phyloP scores from a whole-genome alignment of 2,113 vertebrate species.

The Ciconia maguari region DNA sequence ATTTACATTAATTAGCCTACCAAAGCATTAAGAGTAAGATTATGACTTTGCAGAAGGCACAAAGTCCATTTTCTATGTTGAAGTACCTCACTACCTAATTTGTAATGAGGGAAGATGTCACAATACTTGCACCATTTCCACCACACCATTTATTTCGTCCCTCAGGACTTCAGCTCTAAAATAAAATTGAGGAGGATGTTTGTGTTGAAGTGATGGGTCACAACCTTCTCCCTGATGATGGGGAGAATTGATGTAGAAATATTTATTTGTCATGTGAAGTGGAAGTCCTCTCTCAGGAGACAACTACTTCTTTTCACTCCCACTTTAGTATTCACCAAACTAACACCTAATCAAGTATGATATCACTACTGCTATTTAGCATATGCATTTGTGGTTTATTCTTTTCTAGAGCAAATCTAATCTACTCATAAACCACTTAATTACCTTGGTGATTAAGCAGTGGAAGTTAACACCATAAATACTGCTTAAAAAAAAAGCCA shows the following conservation, averaged over 20 bases:
- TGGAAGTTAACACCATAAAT: neutral
- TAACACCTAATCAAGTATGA: neutral
- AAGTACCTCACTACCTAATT: neutral
- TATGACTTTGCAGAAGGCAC: neutral
- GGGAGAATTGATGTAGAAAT: neutral
- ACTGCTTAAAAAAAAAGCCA: neutral
- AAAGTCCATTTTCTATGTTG: neutral
- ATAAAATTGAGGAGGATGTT: neutral
- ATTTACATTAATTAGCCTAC: slow-evolving; percentile 48
- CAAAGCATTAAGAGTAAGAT: slow-evolving; percentile 11
- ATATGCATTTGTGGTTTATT: neutral
- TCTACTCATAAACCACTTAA: neutral
- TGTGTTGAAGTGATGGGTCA: neutral
- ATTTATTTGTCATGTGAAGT: neutral
- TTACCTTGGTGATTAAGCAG: neutral
- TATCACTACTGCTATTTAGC: neutral
- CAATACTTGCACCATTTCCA: neutral
- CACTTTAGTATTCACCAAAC: neutral
- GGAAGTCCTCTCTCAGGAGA: neutral
- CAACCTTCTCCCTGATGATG: neutral
- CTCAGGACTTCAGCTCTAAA: neutral
- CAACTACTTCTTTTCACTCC: neutral
- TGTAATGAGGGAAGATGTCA: neutral
- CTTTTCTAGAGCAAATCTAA: neutral
- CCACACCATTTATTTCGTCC: neutral